These are phyloP conservation scores for Hermodice carunculata DNA, from an alignment of 2,888 invertebrate species.

Conservation along the genomic window DNA sequence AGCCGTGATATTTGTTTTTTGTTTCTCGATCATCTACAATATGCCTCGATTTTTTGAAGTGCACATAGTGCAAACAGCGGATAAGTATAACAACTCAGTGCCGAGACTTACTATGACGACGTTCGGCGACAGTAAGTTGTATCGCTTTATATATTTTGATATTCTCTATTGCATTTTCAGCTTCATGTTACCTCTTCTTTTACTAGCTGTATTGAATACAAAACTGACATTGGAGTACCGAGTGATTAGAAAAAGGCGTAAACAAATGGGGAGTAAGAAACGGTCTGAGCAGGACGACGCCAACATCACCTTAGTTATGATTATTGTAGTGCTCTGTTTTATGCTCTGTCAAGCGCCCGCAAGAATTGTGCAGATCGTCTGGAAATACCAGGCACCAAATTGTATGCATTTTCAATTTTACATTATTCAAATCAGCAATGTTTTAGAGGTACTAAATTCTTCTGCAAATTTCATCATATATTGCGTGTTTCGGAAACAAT, in stretches of 20 bases:
- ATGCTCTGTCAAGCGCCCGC: slow-evolving; percentile 33
- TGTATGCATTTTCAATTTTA: slow-evolving; percentile 9
- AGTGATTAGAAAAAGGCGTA: slow-evolving; percentile 2
- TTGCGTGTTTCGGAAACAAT: slow-evolving; percentile 30
- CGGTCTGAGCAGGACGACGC: slow-evolving; percentile 13
- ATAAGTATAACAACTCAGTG: not conserved
- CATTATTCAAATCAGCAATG: slow-evolving; percentile 17
- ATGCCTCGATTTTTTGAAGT: slow-evolving; percentile 29
- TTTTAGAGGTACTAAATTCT: slow-evolving; percentile 32
- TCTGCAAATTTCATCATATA: slow-evolving; percentile 34
- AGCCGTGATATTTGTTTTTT: not conserved
- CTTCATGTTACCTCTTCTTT: slow-evolving; percentile 32
- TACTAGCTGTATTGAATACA: slow-evolving; percentile 27
- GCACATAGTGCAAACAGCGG: not conserved
- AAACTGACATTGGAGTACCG: slow-evolving; percentile 22
- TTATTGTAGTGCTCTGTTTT: slow-evolving; percentile 27
- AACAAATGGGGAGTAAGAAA: slow-evolving; percentile 3
- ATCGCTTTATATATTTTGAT: slow-evolving; percentile 27
- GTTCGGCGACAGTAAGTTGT: slow-evolving; percentile 10
- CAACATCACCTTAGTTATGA: slow-evolving; percentile 34
- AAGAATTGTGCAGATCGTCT: slow-evolving; percentile 24
- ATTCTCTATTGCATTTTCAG: slow-evolving; percentile 32
- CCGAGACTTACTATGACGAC: not conserved
- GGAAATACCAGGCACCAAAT: slow-evolving; percentile 6
- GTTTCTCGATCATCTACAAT: slow-evolving; percentile 27